Conservation (phyloP, 2,888 invertebrate genomes). For the Electrophaes corylata region DNA sequence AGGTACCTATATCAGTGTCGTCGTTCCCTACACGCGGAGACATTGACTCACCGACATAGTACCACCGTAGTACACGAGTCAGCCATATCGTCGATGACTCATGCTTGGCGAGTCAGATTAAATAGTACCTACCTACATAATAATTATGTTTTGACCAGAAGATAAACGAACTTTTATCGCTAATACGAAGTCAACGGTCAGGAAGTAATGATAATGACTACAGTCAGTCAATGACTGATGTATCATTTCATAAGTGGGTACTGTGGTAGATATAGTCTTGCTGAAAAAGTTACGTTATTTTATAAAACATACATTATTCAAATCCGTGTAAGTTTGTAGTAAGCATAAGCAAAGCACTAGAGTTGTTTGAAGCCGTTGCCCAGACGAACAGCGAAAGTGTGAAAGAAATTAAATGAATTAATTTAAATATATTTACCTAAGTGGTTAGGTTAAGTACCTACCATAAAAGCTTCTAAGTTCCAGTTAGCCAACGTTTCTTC, state of each 20-base stretch:
- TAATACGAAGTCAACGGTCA: conserved; percentile 30
- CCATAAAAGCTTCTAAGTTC: no score
- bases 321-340: no score
- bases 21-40: conserved; percentile 44
- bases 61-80: conserved; percentile 62
- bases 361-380: no score
- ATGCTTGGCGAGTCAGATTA: conserved; percentile 35
- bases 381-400: conserved; percentile 31
- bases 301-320: no score
- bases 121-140: no score
- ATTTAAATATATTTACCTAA: conserved; percentile 35
- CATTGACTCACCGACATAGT: conserved; percentile 67
- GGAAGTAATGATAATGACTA: conserved; percentile 21
- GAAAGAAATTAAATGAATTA: conserved; percentile 29
- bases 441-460: no score
- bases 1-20: conserved; percentile 46
- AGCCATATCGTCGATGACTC: conserved; percentile 49
- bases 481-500: no score
- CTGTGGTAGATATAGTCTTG: no score
- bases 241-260: no score
- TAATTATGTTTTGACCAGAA: conserved; percentile 11
- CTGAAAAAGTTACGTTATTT: not conserved
- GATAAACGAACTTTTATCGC: conserved; percentile 36
- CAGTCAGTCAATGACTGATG: not conserved
- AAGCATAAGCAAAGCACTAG: no score